A percentile compares a stretch with the other conserved stretches of the same genome.
Evolutionary conservation across 2,113 vertebrate genomes (phyloP).

Genomic region (Spheniscus mendiculus): DNA sequence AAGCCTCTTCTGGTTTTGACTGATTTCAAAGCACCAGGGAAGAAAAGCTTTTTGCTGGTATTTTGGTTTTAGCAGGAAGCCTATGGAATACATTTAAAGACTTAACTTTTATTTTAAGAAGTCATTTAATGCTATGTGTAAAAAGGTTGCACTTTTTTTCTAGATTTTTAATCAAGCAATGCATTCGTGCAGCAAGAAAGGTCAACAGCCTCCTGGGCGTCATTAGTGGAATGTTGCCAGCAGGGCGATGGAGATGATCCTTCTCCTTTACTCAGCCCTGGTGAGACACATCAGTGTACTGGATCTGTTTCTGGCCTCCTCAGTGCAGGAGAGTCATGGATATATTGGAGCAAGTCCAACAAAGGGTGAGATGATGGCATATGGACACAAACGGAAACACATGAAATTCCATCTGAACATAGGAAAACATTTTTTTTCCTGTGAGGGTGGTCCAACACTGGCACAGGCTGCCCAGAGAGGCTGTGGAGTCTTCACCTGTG

Average conservation of each 20-base stretch:
- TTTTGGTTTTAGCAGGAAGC: neutral
- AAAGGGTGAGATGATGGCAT: neutral
- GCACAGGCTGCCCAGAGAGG: neutral
- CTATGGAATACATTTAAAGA: neutral
- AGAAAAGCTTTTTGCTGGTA: neutral
- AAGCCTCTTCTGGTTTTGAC: neutral
- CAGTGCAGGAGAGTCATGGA: too few relatives aligned
- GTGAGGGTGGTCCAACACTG: neutral
- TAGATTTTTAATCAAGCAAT: neutral
- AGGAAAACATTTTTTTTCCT: neutral
- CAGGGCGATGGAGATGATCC: neutral
- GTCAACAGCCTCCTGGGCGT: neutral
- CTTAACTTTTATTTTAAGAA: neutral
- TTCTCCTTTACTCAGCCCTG: neutral
- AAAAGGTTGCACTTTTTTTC: neutral
- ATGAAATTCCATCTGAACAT: neutral
- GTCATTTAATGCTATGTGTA: neutral
- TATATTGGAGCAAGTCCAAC: neutral
- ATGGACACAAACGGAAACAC: neutral
- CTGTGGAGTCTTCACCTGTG: neutral
- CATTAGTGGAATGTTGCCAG: neutral
- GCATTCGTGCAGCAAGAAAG: neutral
- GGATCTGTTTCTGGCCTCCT: neutral
- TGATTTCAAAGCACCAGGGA: neutral
- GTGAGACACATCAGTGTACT: neutral